Base-by-base conservation (phyloP, 2,888 invertebrate genomes). In the Gibbula magus region DNA sequence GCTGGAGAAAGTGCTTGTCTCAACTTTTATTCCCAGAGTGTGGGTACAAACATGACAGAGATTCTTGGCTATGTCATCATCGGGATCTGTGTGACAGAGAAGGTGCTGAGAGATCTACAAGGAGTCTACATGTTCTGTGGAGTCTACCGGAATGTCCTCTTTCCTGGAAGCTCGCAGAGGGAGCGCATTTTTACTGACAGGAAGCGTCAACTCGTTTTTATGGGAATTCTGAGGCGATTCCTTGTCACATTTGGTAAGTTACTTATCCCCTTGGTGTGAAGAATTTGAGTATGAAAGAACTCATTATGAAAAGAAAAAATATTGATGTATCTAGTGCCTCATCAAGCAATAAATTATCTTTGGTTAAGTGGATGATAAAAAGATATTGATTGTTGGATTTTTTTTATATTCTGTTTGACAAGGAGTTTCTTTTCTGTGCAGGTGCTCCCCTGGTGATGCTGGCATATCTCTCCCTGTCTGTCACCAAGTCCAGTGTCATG, bases 381-480 rank as follows among this genome's bases (percentile, higher is more conserved):
- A 35, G 35, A 5, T 35, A 5, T 35, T 35, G 35, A 35, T 3
- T 35, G 35, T 35, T 35, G 7, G 7, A 35, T 35, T 8, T 45
- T 45, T 5, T 10, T 5, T 45, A 45, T 10, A 10, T 45, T 45
- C 10, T 10, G 45, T 45, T 1, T 8, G 45, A 45, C 45, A 45
- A 13, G 1, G 45, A 45, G 45, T 13, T 45, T 45, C 13, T 7
- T 1, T 45, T 45, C 45, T 13, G 86, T 84, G 56, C 87, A 91
- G 91, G 89, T 80, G 86, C 84, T 45, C 91, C 92, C 10, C 78
- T 90, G 16, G 75, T 90, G 35, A 89, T 92, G 89, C 77, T 90
- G 77, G 83, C 87, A 0, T 91, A 91, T 78, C 80, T 90, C 74
- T 88, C 88, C 18, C 73, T 89, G 61, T 81, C 81, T 0, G 80